Conservation (phyloP, 2,797 vertebrate species). For the Pangasius djambal region DNA sequence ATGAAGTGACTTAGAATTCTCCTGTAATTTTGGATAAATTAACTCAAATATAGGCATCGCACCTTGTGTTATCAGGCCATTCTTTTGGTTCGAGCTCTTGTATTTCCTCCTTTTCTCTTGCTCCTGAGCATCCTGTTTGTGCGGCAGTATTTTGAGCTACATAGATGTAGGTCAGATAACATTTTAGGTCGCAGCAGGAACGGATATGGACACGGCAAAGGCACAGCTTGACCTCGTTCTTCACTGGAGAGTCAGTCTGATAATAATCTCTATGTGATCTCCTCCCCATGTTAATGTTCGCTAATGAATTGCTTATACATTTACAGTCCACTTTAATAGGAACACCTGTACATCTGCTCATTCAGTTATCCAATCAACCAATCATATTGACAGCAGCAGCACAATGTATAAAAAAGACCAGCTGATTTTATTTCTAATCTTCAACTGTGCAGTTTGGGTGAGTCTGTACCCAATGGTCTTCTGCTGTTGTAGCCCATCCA, state of each 20-base stretch:
- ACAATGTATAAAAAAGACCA: no score
- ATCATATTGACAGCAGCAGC: no score
- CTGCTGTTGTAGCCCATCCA: no score
- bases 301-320: neutral
- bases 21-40: neutral
- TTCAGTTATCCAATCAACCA: no score
- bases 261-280: neutral
- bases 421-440: no score
- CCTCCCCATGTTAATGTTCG: no score
- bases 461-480: no score
- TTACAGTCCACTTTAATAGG: no score
- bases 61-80: neutral
- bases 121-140: conserved; percentile 31
- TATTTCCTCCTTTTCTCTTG: conserved; percentile 18
- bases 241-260: neutral
- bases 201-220: conserved; percentile 24
- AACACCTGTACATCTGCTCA: no score
- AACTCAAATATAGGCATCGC: neutral
- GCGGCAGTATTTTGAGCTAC: conserved; percentile 7
- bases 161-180: conserved; percentile 44
- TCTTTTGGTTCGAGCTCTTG: neutral
- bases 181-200: conserved; percentile 16
- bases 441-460: no score
- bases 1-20: neutral
- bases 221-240: conserved; percentile 45